These are phyloP conservation scores for Cheilosia urbana DNA, from an alignment of 2,888 invertebrate genomes.

Conservation along the genomic window DNA sequence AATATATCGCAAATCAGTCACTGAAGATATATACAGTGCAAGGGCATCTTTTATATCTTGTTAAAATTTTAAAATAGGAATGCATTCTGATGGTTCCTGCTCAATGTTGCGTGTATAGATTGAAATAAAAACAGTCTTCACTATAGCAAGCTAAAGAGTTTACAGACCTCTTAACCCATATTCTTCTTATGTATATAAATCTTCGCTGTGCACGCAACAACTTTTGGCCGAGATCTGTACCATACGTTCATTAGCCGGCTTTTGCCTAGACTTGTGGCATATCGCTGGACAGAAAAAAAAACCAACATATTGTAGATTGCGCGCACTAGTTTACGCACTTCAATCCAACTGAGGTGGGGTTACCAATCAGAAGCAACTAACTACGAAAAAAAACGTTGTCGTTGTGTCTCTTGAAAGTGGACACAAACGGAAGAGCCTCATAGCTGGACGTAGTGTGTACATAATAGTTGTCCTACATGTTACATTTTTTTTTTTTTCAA, in stretches of 20 bases:
- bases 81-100: background rate
- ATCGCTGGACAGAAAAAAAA: constrained; percentile 40
- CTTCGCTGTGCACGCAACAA: constrained; percentile 65
- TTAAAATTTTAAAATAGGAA: too few relatives aligned
- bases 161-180: constrained; percentile 74
- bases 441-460: constrained; percentile 32
- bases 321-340: constrained; percentile 64
- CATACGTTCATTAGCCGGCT: constrained; percentile 45
- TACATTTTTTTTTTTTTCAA: constrained; percentile 45
- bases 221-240: constrained; percentile 63
- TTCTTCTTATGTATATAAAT: constrained; percentile 65
- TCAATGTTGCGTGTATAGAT: constrained; percentile 23
- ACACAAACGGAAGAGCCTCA: constrained; percentile 58
- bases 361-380: constrained; percentile 35
- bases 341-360: constrained; percentile 54
- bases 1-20: too few relatives aligned
- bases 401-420: constrained; percentile 61
- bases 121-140: constrained; percentile 44
- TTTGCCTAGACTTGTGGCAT: constrained; percentile 38
- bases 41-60: too few relatives aligned
- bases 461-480: constrained; percentile 70
- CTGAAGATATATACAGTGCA: too few relatives aligned
- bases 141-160: constrained; percentile 58
- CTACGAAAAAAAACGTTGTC: constrained; percentile 36
- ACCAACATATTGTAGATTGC: constrained; percentile 24